Base-by-base conservation (phyloP, 2,113 vertebrate genomes). In the Anarhynchus alexandrinus region DNA sequence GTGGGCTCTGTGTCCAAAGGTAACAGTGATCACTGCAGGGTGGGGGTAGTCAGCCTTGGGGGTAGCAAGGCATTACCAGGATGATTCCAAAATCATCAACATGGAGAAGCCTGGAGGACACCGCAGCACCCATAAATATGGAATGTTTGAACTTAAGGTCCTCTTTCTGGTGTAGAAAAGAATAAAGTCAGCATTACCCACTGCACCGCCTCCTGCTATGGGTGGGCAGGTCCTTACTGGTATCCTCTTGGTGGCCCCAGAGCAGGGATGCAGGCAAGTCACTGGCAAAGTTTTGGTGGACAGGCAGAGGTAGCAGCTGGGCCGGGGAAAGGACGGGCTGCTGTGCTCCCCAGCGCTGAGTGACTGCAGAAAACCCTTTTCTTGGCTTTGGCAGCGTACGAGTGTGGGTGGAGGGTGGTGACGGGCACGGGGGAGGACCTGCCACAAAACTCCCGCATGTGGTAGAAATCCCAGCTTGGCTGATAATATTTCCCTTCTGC, bases 1-100 rank as follows among this genome's bases (percentile, higher is more conserved):
- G 0, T 0, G 2, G 23, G 9, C 30, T 86, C 72, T 2, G 3
- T 47, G 49, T 47, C 42, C 5, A 4, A 52, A 59, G 57, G 18
- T n/a, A 59, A 11, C 38, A 52, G 38, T 11, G 25, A 43, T 40
- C 52, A 18, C 64, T 51, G 40, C 1, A 6, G 18, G 15, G 6
- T 49, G 79, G 70, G 8, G 11, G 11, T 40, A 40, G 17, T 40
- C 51, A 80, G 45, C 40, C 51, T 65, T 14, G 40, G 27, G 21
- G 54, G 22, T 4, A 36, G 57, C 49, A 71, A 32, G 13, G 36
- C 25, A 8, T 82, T 70, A 26, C 14, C 49, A 70, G 43, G 21
- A 20, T 8, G 19, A 14, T 29, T 38, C 58, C n/a, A 47, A 49
- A 69, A 36, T 18, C 45, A 34, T 10, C 51, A 73, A 54, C 21